These are phyloP conservation scores for Drosophila guanche DNA, from an alignment of 1,140 invertebrate genomes.

Conservation along the genomic window DNA sequence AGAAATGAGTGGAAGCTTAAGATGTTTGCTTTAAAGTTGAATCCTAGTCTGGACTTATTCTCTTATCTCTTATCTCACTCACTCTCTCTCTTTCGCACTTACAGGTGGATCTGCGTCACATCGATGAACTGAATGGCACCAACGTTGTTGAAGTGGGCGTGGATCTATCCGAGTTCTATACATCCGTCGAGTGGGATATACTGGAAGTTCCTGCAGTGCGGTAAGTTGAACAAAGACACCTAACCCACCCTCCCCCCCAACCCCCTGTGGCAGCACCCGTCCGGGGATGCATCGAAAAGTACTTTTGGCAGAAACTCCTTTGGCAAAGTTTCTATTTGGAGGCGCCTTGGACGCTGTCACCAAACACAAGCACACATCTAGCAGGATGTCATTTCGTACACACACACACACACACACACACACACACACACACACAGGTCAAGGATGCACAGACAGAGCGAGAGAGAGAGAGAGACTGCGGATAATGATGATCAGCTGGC, in stretches of 20 bases:
- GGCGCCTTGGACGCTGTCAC: constrained; percentile 67
- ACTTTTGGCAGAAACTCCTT: constrained; percentile 68
- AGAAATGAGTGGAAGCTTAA: neutral
- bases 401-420: constrained; percentile 19
- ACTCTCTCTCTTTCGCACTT: constrained; percentile 32
- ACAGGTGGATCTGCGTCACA: constrained; percentile 94
- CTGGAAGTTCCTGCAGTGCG: constrained; percentile 96
- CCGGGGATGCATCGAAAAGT: constrained; percentile 6
- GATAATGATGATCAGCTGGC: constrained; percentile 21
- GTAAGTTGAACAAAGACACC: constrained; percentile 85
- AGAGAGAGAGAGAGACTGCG: neutral
- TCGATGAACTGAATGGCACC: constrained; percentile 92
- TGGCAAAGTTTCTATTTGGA: constrained; percentile 60
- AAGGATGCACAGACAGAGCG: constrained; percentile 44
- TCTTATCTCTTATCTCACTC: too few species aligned
- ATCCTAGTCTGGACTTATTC: too few species aligned
- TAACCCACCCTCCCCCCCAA: neutral
- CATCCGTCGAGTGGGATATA: constrained; percentile 99
- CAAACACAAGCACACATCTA: constrained; percentile 78
- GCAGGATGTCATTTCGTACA: constrained; percentile 39
- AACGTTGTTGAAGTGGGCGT: constrained; percentile 94
- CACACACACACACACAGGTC: constrained; percentile 45
- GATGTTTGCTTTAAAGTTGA: too few species aligned
- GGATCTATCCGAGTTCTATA: constrained; percentile 97
- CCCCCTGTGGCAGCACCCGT: neutral